Conservation (phyloP, 2,888 invertebrate genomes). For the Coenonympha arcania region DNA sequence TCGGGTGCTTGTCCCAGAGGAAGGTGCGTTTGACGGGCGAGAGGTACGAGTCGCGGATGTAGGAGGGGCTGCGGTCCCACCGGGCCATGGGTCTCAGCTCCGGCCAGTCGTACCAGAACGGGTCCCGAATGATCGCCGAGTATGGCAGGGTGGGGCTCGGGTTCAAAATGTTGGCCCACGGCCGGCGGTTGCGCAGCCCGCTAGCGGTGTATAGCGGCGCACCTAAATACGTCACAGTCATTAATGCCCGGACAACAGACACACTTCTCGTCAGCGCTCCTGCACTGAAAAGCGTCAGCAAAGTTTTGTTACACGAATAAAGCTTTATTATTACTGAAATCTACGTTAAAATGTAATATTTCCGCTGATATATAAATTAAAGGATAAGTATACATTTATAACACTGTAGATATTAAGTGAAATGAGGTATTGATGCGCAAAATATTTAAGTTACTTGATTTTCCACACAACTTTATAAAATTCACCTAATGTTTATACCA, state of each 20-base stretch:
- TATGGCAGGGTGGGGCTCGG: slow-evolving; percentile 85
- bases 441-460: no score
- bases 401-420: no score
- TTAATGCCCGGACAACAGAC: slow-evolving; percentile 59
- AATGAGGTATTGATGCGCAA: no score
- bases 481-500: no score
- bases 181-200: slow-evolving; percentile 73
- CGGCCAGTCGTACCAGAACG: slow-evolving; percentile 91
- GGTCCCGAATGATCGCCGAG: slow-evolving; percentile 87
- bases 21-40: slow-evolving; percentile 93
- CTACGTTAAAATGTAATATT: slow-evolving; percentile 16
- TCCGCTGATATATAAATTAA: background rate
- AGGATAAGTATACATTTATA: no score
- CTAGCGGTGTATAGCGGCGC: slow-evolving; percentile 82
- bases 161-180: slow-evolving; percentile 82
- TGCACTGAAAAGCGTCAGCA: slow-evolving; percentile 30
- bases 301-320: slow-evolving; percentile 11
- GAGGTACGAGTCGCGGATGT: slow-evolving; percentile 89
- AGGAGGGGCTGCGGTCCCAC: slow-evolving; percentile 82
- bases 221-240: slow-evolving; percentile 67
- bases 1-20: slow-evolving; percentile 92
- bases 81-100: slow-evolving; percentile 84
- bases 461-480: no score
- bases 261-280: slow-evolving; percentile 57
- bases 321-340: slow-evolving; percentile 16